These are phyloP conservation scores for Pleuronectes platessa DNA, from an alignment of 2,113 vertebrate species.

Conservation along the genomic window DNA sequence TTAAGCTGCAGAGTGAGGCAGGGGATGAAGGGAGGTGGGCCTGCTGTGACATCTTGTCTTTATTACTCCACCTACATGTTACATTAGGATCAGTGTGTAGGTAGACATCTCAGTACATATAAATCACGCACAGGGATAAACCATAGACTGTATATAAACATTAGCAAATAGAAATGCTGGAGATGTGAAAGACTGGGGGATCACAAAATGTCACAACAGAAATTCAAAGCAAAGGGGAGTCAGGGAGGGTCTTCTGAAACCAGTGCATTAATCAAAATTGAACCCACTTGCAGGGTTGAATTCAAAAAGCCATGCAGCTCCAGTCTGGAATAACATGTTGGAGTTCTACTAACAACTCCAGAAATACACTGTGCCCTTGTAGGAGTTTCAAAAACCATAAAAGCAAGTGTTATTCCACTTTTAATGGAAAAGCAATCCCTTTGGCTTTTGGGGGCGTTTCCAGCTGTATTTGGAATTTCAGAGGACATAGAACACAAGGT, in stretches of 20 bases:
- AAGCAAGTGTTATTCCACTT: constrained; percentile 43
- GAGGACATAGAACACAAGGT: constrained; percentile 61
- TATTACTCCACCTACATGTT: not conserved
- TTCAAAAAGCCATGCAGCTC: constrained; percentile 11
- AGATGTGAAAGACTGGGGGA: constrained; percentile 13
- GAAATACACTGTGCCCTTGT: constrained; percentile 47
- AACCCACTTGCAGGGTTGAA: constrained; percentile 12
- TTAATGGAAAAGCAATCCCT: constrained; percentile 66
- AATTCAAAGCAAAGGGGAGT: constrained; percentile 6
- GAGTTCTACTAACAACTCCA: constrained; percentile 26
- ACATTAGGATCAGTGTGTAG: constrained; percentile 7
- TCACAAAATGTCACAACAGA: constrained; percentile 39
- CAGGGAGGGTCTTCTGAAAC: constrained; percentile 17
- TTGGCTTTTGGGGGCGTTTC: constrained; percentile 62
- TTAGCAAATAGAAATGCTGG: not conserved
- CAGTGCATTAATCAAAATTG: constrained; percentile 11
- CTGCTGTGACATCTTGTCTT: constrained; percentile 5
- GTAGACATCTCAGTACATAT: constrained; percentile 7
- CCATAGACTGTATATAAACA: not conserved
- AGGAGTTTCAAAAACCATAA: constrained; percentile 36
- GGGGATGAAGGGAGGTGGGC: not conserved
- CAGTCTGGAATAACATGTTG: constrained; percentile 32
- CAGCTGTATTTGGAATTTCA: constrained; percentile 59
- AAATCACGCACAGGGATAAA: not conserved
- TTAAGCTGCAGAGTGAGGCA: not conserved